Conservation (phyloP, 2,113 vertebrate genomes). For the Mesoclemmys tuberculata region DNA sequence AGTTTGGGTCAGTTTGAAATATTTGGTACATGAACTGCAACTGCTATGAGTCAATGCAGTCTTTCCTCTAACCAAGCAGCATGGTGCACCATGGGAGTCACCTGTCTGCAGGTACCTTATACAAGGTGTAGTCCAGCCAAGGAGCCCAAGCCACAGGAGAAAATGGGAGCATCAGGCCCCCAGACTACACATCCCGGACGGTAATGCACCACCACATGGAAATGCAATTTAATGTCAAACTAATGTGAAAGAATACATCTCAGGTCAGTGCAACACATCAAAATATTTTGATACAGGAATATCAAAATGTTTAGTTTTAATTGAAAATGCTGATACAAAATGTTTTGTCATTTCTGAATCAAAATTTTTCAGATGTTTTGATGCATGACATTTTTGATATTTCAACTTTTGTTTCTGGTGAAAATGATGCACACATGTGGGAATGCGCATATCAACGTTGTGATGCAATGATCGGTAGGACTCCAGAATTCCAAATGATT, state of each 20-base stretch:
- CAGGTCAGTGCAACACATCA: not conserved
- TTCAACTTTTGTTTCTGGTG: not conserved
- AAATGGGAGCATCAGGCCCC: not conserved
- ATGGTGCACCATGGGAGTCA: not conserved
- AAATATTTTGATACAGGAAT: not conserved
- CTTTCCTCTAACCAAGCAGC: not conserved
- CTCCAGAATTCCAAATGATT: slow-evolving; percentile 85
- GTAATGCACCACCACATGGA: not conserved
- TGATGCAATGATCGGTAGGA: slow-evolving; percentile 85
- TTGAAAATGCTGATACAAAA: not conserved
- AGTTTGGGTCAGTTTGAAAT: not conserved
- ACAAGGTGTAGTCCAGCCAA: not conserved
- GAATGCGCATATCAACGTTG: slow-evolving; percentile 43
- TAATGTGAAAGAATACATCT: not conserved
- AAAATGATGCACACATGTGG: not conserved
- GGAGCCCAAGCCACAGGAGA: not conserved
- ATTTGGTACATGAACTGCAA: not conserved
- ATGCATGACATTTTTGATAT: not conserved
- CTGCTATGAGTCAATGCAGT: not conserved
- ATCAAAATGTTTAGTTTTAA: not conserved
- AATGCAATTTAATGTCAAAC: not conserved
- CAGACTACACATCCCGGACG: not conserved
- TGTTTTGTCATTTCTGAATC: not conserved
- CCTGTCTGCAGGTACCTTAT: not conserved
- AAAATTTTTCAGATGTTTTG: not conserved